These are phyloP conservation scores for Chrysolina americana DNA, from an alignment of 2,888 invertebrate species.

Conservation along the genomic window DNA sequence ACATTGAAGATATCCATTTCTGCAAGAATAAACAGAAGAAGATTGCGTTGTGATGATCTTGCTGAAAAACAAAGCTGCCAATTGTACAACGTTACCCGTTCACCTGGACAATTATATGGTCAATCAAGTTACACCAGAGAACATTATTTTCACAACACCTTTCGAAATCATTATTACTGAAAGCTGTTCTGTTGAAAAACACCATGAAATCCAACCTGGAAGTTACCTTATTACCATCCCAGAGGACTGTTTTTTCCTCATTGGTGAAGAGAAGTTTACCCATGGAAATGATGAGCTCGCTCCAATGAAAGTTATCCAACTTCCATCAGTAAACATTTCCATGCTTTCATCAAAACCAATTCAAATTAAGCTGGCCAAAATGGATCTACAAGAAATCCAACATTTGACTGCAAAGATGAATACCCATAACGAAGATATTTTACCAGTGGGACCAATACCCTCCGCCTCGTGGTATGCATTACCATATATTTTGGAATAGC, in stretches of 20 bases:
- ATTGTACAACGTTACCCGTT: background rate
- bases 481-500: too few species aligned
- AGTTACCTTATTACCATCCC: background rate
- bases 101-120: background rate
- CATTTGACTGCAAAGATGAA: too few species aligned
- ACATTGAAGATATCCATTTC: conserved; percentile 6
- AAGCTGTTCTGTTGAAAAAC: background rate
- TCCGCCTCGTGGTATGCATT: too few species aligned
- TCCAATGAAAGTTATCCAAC: background rate
- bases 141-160: background rate
- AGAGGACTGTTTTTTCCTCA: background rate
- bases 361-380: background rate
- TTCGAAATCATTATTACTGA: background rate
- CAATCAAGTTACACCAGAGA: background rate
- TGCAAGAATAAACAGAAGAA: conserved; percentile 13
- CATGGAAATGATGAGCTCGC: background rate
- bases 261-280: background rate
- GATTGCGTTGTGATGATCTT: background rate
- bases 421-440: background rate
- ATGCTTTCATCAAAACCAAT: background rate
- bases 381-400: too few species aligned
- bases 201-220: background rate
- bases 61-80: background rate
- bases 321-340: background rate
- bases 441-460: background rate